Base-by-base conservation (phyloP, 1,140 invertebrate species). In the Brachionus rubens region DNA sequence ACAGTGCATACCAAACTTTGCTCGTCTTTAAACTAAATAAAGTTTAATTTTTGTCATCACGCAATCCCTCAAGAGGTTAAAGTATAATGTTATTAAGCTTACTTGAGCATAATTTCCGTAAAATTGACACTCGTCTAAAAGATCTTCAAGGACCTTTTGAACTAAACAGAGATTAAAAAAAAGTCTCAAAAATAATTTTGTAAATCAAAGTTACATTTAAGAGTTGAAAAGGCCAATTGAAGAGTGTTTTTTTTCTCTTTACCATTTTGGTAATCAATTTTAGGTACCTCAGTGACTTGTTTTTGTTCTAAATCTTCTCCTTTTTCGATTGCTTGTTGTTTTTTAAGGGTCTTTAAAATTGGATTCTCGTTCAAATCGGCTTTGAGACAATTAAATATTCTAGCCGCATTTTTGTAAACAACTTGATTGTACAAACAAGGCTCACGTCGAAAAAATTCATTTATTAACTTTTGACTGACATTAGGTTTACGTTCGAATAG, bases 21-120 rank as follows among this genome's bases (percentile, higher is more conserved):
- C 30, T 75, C 72, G 30, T 75, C 72, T 75, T 75, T 75, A 28
- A 75, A 75, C 72, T 75, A 9, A 48, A 70, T 19, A 48, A 28
- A 26, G 46, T 28, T 14, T 21, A 36, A 5, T 36, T 9, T 36
- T 5, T 36, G 3, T 36, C 9, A 3, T 36, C 33, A 36, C 33
- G 33, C 33, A 36, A 36, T 36, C 9, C 10, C 9, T 16, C 24
- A 26, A 52, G 21, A 19, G 5, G 1, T 26, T 24, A 6, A 24
- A 16, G 26, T 26, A 52, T 24, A 52, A 16, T 6, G 2, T n/a
- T n/a, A n/a, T n/a, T n/a, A 26, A 19, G 6, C 33, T 47, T 70
- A 70, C 65, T 33, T 70, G 33, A 2, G 72, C 21, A 54, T 59
- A 59, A 56, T 75, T 75, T 16, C 48, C 48, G 41, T 54, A 75